phyloP scores from a whole-genome alignment of 1,140 invertebrate genomes.

The Sitophilus oryzae region DNA sequence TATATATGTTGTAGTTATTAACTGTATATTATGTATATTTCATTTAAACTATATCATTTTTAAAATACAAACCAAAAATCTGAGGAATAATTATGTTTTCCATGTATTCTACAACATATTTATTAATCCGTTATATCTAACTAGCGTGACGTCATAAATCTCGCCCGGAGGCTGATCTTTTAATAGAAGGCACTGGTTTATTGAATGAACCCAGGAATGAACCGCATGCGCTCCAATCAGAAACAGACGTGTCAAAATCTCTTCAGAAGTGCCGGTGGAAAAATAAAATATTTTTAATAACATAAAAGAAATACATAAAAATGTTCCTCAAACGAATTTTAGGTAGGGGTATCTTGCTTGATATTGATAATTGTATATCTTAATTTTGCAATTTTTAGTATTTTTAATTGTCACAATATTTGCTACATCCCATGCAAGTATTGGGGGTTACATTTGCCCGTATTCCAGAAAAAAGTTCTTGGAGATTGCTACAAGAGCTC shows the following conservation, averaged over 20 bases:
- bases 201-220: not conserved
- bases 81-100: too few species aligned
- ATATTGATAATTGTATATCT: not conserved
- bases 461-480: constrained; percentile 32
- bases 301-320: not conserved
- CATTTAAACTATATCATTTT: too few species aligned
- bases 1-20: too few species aligned
- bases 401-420: constrained; percentile 11
- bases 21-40: too few species aligned
- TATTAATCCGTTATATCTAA: too few species aligned
- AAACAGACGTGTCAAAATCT: constrained; percentile 20
- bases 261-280: constrained; percentile 14
- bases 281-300: constrained; percentile 5
- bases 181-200: too few species aligned
- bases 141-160: too few species aligned
- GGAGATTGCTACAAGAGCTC: constrained; percentile 23
- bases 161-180: too few species aligned
- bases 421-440: constrained; percentile 23
- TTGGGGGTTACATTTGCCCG: constrained; percentile 34
- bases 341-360: not conserved
- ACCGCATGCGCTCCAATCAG: not conserved
- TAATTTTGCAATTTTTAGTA: constrained; percentile 11
- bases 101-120: too few species aligned
- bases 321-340: constrained; percentile 12
- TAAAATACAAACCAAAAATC: too few species aligned